Evolutionary conservation across 2,113 vertebrate species (phyloP), one percentile per base, ranked within the genome.

Genomic region (Scolopax mira): DNA sequence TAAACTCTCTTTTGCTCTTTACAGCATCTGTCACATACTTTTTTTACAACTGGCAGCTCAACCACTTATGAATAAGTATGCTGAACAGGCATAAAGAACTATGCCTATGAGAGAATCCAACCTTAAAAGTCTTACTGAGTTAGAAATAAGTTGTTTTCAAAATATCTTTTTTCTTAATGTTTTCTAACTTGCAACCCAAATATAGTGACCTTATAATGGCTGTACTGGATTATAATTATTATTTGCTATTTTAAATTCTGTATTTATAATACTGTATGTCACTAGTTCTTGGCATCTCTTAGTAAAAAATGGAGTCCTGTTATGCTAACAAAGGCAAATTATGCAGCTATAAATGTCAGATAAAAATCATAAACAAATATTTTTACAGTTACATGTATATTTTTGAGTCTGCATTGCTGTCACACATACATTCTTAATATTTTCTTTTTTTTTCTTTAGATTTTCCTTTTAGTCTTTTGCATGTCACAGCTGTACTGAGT

Each of bases 381-480:
- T 84, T 95, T 78, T 87, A 4, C 24, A 73, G 39, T 41, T 77
- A 37, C 4, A 9, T 28, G 8, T 11, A 2, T 35, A 66, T 85
- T 79, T 88, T 65, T 58, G 35, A 66, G 10, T 62, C 13, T 1
- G 0, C 35, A 24, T 51, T 0, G 0, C 8, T 82, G 48, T 77
- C 21, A 24, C 17, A 52, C 13, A n/a, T 7, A 0, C n/a, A 58
- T 4, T 60, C 6, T 28, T 21, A 52, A 52, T 57, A 42, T 80
- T 88, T 85, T 69, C 9, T 27, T 27, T 35, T 90, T 42, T 83
- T 81, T 27, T 4, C 11, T 83, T 87, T 55, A 9, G 1, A 42
- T 66, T 78, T 94, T 69, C 6, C 33, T 42, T 88, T 89, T 90
- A n/a, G 13, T 75, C 42, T 71, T 93, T 91, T 88, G 17, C 70